Conservation (phyloP, 2,113 vertebrate species). For the Pangasianodon gigas region DNA sequence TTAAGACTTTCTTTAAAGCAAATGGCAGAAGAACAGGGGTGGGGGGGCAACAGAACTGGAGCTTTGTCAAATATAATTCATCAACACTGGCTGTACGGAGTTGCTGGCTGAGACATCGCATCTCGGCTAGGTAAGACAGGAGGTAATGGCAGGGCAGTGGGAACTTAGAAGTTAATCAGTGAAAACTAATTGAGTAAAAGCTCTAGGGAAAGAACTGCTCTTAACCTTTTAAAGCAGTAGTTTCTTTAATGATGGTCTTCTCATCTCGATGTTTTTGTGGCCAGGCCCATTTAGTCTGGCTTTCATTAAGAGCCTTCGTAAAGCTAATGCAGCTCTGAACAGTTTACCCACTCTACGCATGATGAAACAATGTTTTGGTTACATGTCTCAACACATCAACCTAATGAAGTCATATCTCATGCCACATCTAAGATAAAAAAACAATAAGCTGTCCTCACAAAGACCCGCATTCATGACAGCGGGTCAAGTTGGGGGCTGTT, state of each 20-base stretch:
- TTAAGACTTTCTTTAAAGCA: conserved; percentile 25
- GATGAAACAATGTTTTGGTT: conserved; percentile 40
- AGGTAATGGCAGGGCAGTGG: background rate
- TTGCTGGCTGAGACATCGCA: conserved; percentile 24
- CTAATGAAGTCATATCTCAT: conserved; percentile 32
- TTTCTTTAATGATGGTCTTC: conserved; percentile 1
- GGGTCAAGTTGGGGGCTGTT: conserved; percentile 1
- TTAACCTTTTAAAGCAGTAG: conserved; percentile 19
- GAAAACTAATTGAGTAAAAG: conserved; percentile 63
- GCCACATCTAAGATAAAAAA: conserved; percentile 18
- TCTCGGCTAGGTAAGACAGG: conserved; percentile 8
- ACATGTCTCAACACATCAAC: conserved; percentile 32
- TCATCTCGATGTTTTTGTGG: background rate
- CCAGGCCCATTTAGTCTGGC: background rate
- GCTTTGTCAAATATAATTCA: conserved; percentile 49
- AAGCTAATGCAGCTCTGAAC: conserved; percentile 7
- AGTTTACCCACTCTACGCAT: conserved; percentile 5
- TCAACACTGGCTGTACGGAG: conserved; percentile 23
- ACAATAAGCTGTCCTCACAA: conserved; percentile 11
- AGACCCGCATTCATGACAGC: conserved; percentile 20
- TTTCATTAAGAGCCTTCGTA: conserved; percentile 23
- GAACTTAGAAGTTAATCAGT: conserved; percentile 59
- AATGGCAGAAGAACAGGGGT: background rate
- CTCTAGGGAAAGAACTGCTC: conserved; percentile 8
- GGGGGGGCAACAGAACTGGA: conserved; percentile 21